These are phyloP conservation scores for Hyla sarda DNA, from an alignment of 2,113 vertebrate genomes.

Conservation along the genomic window DNA sequence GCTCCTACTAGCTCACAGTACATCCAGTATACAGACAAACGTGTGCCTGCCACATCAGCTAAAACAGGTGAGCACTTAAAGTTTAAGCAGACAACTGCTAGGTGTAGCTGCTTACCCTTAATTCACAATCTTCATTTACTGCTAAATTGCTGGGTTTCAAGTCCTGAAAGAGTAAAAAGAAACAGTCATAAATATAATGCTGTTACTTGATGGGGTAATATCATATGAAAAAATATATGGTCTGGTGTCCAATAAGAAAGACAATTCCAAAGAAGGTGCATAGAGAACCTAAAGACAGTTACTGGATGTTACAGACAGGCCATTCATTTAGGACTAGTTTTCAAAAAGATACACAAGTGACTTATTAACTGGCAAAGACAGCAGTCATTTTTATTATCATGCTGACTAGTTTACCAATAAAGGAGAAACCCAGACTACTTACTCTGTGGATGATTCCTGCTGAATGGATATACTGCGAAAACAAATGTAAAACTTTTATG, in stretches of 20 bases:
- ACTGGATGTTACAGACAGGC: too few species aligned
- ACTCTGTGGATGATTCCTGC: slow-evolving; percentile 97
- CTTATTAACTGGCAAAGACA: too few species aligned
- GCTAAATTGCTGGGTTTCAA: slow-evolving; percentile 96
- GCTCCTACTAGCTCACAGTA: too few species aligned
- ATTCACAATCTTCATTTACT: slow-evolving; percentile 95
- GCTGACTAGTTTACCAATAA: not conserved
- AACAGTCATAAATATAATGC: not conserved
- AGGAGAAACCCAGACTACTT: slow-evolving; percentile 67
- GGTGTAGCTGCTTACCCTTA: slow-evolving; percentile 91
- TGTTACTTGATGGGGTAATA: not conserved
- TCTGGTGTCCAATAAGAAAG: not conserved
- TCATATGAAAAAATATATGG: not conserved
- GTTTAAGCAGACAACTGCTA: too few species aligned
- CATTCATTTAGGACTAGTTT: not conserved
- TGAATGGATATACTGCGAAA: slow-evolving; percentile 94
- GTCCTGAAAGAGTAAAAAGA: slow-evolving; percentile 77
- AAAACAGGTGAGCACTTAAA: too few species aligned
- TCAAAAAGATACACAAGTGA: too few species aligned
- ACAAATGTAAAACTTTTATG: slow-evolving; percentile 6
- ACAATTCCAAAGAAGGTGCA: not conserved
- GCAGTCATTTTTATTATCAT: not conserved
- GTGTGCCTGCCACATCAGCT: too few species aligned
- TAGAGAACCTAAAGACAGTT: too few species aligned
- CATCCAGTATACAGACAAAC: too few species aligned